A percentile compares a stretch with the other conserved stretches of the same genome.
phyloP scores from a whole-genome alignment of 2,797 vertebrate genomes.

The Dendrocincla fuliginosa region DNA sequence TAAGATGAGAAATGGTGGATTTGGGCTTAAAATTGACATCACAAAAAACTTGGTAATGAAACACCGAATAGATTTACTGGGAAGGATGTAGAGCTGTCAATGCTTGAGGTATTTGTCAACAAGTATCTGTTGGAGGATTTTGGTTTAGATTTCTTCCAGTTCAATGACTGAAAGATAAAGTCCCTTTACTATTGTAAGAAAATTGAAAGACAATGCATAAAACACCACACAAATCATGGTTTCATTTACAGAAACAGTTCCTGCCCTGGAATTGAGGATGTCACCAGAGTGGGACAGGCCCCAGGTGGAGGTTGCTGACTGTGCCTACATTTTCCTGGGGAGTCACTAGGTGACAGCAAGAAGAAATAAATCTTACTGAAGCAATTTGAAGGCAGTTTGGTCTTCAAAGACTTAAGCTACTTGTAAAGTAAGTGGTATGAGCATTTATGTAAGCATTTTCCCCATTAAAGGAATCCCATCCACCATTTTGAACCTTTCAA shows the following conservation, averaged over 20 bases:
- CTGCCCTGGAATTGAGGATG: not conserved
- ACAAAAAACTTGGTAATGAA: not conserved
- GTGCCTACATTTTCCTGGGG: not conserved
- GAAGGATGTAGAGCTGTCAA: not conserved
- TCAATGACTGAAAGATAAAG: not conserved
- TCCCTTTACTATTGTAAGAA: not conserved
- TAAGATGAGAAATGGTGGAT: not conserved
- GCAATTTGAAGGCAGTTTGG: not conserved
- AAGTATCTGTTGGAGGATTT: not conserved
- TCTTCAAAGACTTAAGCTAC: not conserved
- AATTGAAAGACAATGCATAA: not conserved
- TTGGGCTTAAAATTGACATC: not conserved
- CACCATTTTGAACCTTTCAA: not conserved
- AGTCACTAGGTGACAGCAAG: not conserved
- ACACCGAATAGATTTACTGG: not conserved
- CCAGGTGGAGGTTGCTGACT: not conserved
- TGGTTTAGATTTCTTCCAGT: not conserved
- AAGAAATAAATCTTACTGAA: not conserved
- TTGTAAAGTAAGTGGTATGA: not conserved
- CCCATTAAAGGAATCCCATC: not conserved
- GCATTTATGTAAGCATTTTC: not conserved
- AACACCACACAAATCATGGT: not conserved
- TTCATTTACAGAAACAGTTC: not conserved
- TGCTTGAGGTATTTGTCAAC: not conserved
- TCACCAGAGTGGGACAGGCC: not conserved